Percentiles rank a stretch among this genome's conserved stretches.
These are phyloP conservation scores for Tenthredo livida DNA, from an alignment of 2,888 invertebrate genomes.

Conservation along the genomic window DNA sequence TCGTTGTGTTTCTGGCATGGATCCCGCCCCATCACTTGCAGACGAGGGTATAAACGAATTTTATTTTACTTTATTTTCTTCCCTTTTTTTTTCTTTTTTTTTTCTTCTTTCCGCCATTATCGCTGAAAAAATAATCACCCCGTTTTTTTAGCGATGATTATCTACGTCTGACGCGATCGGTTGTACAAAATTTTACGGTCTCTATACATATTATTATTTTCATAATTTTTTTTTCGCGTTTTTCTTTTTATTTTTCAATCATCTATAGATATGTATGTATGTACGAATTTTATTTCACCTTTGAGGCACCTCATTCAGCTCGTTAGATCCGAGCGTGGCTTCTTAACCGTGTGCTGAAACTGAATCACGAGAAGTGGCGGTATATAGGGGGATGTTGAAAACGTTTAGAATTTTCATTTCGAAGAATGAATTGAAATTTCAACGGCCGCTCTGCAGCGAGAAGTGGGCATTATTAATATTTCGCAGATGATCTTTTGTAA, in stretches of 20 bases:
- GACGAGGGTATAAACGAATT: conserved; percentile 6
- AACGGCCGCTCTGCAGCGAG: neutral
- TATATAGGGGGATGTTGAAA: neutral
- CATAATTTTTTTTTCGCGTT: neutral
- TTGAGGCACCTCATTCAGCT: conserved; percentile 3
- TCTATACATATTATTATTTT: neutral
- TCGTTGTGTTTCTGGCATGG: conserved; percentile 31
- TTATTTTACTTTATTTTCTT: neutral
- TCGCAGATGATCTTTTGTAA: neutral
- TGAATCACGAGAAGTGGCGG: conserved; percentile 5
- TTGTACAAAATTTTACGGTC: neutral
- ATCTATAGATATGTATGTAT: neutral
- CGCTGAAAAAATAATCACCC: neutral
- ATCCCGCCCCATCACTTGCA: conserved; percentile 31
- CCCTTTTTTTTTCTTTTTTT: neutral
- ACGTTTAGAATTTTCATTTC: neutral
- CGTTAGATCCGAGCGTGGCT: neutral
- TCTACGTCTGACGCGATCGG: neutral
- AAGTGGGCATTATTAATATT: neutral
- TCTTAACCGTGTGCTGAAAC: neutral
- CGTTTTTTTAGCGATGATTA: neutral
- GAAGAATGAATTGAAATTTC: neutral
- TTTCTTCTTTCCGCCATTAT: neutral
- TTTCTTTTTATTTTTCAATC: neutral
- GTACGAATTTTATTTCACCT: conserved; percentile 37